Evolutionary conservation across 2,113 vertebrate genomes (phyloP).

Genomic region (Hippoglossus stenolepis): DNA sequence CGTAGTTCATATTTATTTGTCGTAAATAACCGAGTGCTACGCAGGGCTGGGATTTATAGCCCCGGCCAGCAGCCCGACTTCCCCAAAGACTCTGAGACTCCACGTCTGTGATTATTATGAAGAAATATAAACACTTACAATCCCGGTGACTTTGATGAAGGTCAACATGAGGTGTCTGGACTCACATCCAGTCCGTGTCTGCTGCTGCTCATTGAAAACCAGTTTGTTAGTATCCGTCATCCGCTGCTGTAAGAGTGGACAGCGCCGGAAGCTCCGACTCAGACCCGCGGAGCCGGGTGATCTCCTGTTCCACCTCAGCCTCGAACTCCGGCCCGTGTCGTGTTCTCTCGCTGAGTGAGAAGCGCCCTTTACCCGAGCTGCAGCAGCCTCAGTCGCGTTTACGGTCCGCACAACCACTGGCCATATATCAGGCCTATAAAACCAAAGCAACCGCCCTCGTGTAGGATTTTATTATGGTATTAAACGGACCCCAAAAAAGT

Average conservation of each 20-base stretch:
- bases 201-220: slow-evolving; percentile 15
- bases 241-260: neutral
- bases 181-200: neutral
- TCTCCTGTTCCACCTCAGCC: neutral
- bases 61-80: slow-evolving; percentile 11
- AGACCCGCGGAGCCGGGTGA: neutral
- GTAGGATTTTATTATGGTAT: slow-evolving; percentile 87
- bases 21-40: slow-evolving; percentile 58
- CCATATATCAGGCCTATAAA: slow-evolving; percentile 90
- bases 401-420: slow-evolving; percentile 79
- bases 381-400: slow-evolving; percentile 62
- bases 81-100: slow-evolving; percentile 39
- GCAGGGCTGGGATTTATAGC: slow-evolving; percentile 51
- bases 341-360: slow-evolving; percentile 63
- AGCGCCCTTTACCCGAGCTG: slow-evolving; percentile 37
- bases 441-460: slow-evolving; percentile 84
- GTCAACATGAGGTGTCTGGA: slow-evolving; percentile 50
- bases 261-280: neutral
- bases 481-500: slow-evolving; percentile 79
- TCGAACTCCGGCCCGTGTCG: slow-evolving; percentile 11
- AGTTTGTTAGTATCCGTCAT: slow-evolving; percentile 6
- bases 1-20: slow-evolving; percentile 61
- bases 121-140: slow-evolving; percentile 53
- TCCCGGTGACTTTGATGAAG: slow-evolving; percentile 53
- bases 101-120: slow-evolving; percentile 46